Evolutionary conservation across 2,797 vertebrate genomes (phyloP).

Genomic region (Spinibarbus caldwelli): DNA sequence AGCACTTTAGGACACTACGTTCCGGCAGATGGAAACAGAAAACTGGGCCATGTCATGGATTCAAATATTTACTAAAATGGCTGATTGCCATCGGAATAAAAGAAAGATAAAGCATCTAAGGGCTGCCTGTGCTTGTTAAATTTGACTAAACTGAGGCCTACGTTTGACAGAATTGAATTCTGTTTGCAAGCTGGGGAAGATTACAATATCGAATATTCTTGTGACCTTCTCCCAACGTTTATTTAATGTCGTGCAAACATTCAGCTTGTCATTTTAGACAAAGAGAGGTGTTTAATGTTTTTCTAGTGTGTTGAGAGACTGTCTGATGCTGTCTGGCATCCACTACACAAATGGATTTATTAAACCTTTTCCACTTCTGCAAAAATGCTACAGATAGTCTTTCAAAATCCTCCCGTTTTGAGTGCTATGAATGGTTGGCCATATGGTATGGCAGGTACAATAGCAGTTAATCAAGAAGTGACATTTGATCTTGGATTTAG

Average conservation of each 20-base stretch:
- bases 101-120: slow-evolving; percentile 5
- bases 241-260: slow-evolving; percentile 13
- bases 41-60: slow-evolving; percentile 4
- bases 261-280: slow-evolving; percentile 46
- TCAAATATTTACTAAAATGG: slow-evolving; percentile 30
- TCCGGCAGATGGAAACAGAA: slow-evolving; percentile 24
- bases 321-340: slow-evolving; percentile 64
- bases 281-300: slow-evolving; percentile 35
- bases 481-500: slow-evolving; percentile 59
- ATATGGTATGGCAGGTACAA: slow-evolving; percentile 63
- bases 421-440: slow-evolving; percentile 63
- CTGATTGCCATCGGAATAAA: not conserved
- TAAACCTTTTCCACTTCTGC: slow-evolving; percentile 72
- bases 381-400: slow-evolving; percentile 69
- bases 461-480: slow-evolving; percentile 65
- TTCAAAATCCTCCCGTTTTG: slow-evolving; percentile 64
- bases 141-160: not conserved
- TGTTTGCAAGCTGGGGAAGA: slow-evolving; percentile 1
- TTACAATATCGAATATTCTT: not conserved
- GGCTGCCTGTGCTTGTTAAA: not conserved
- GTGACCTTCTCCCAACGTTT: not conserved
- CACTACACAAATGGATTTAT: slow-evolving; percentile 67
- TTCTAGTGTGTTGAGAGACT: slow-evolving; percentile 63
- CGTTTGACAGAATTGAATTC: not conserved
- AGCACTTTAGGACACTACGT: slow-evolving; percentile 74